phyloP scores from a whole-genome alignment of 2,113 vertebrate genomes.

The Sula dactylatra region DNA sequence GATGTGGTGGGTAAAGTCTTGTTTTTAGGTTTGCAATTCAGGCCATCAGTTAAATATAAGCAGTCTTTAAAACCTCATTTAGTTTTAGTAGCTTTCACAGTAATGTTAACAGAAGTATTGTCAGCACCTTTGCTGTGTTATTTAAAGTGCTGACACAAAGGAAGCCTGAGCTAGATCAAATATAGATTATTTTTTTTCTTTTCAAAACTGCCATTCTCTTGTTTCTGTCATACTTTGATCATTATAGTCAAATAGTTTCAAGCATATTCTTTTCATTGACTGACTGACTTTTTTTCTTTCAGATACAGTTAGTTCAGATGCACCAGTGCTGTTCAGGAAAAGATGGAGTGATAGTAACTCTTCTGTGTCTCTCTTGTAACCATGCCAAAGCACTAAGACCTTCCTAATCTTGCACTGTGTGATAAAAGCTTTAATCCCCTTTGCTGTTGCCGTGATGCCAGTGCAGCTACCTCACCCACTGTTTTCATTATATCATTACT shows the following conservation, averaged over 20 bases:
- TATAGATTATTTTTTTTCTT: slow-evolving; percentile 11
- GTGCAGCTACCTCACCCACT: background rate
- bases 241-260: background rate
- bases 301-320: background rate
- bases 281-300: background rate
- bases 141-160: slow-evolving; percentile 61
- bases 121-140: slow-evolving; percentile 56
- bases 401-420: background rate
- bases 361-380: background rate
- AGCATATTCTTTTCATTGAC: background rate
- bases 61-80: background rate
- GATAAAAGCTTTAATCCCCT: background rate
- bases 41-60: background rate
- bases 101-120: slow-evolving; percentile 27
- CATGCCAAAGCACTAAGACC: background rate
- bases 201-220: background rate
- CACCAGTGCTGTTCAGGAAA: background rate
- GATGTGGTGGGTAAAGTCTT: background rate
- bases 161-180: slow-evolving; percentile 51
- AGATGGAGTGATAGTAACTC: background rate
- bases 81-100: slow-evolving; percentile 2
- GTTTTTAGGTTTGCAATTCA: background rate
- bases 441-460: background rate
- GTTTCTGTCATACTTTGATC: slow-evolving; percentile 28
- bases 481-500: background rate